A percentile compares a stretch with the other conserved stretches of the same genome.
phyloP scores from a whole-genome alignment of 2,888 invertebrate genomes.

The Hybos culiciformis region DNA sequence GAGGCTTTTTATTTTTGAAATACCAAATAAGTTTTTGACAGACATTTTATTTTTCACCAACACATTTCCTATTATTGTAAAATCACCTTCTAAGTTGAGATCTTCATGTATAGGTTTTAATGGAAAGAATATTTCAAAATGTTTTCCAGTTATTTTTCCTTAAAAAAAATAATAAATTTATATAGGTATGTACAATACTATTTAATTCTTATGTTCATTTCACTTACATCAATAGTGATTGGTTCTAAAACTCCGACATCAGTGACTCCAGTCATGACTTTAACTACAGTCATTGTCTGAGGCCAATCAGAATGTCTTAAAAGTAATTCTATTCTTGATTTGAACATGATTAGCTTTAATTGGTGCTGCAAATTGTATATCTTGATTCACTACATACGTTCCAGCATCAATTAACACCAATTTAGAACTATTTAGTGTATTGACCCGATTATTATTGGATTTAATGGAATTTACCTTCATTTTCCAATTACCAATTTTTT shows the following conservation, averaged over 20 bases:
- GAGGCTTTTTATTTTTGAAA: no score
- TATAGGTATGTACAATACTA: no score
- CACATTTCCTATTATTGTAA: no score
- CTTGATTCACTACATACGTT: slow-evolving; percentile 35
- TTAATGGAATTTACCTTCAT: slow-evolving; percentile 26
- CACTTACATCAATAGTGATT: slow-evolving; percentile 30
- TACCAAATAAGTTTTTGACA: no score
- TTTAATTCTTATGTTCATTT: no score
- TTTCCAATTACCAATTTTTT: slow-evolving; percentile 37
- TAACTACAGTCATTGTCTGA: slow-evolving; percentile 37
- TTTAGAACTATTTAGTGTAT: slow-evolving; percentile 21
- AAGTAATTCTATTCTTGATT: slow-evolving; percentile 36
- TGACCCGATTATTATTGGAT: slow-evolving; percentile 21
- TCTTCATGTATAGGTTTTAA: no score
- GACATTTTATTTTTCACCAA: no score
- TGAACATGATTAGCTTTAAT: slow-evolving; percentile 31
- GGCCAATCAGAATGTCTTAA: slow-evolving; percentile 29
- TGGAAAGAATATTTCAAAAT: no score
- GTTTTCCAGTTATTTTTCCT: no score
- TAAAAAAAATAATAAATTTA: no score
- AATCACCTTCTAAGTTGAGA: no score
- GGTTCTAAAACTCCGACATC: slow-evolving; percentile 35
- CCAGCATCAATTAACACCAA: slow-evolving; percentile 30
- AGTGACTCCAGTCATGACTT: no score
- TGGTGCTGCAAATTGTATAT: slow-evolving; percentile 34